phyloP scores from a whole-genome alignment of 2,797 vertebrate genomes.

The Mus minutoides region DNA sequence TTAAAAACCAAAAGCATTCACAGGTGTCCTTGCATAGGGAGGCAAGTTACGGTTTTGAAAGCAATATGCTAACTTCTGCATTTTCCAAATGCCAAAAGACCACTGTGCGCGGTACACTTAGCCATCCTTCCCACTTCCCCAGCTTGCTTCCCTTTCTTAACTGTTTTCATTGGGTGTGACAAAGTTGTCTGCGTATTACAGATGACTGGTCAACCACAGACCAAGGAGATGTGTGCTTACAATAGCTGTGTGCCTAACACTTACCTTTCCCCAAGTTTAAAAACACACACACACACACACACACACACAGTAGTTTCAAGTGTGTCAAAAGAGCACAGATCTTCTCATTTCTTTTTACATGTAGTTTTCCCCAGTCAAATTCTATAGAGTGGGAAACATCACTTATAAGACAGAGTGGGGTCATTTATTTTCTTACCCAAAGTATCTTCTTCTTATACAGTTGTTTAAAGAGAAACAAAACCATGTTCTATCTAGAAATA shows the following conservation, averaged over 20 bases:
- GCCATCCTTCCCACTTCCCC: slow-evolving; percentile 63
- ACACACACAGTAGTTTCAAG: neutral
- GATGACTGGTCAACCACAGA: neutral
- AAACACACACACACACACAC: too few relatives aligned
- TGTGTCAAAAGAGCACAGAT: neutral
- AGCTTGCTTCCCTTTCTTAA: slow-evolving; percentile 71
- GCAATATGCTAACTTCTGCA: slow-evolving; percentile 60
- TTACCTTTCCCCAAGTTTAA: neutral
- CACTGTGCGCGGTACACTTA: slow-evolving; percentile 42
- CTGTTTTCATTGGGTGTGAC: slow-evolving; percentile 51
- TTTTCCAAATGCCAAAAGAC: slow-evolving; percentile 69
- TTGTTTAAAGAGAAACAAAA: neutral
- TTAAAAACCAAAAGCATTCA: neutral
- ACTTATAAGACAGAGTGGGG: neutral
- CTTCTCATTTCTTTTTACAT: neutral
- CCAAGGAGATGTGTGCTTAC: neutral
- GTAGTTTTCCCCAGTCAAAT: neutral
- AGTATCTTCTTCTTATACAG: neutral
- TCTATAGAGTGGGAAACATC: neutral
- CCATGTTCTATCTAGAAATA: neutral
- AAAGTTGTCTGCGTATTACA: slow-evolving; percentile 37
- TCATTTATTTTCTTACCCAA: neutral
- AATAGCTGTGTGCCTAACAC: neutral
- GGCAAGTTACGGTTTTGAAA: neutral
- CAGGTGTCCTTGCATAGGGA: neutral